Base-by-base conservation (phyloP, 2,797 vertebrate species). In the Lepidocolaptes lacrymiger region DNA sequence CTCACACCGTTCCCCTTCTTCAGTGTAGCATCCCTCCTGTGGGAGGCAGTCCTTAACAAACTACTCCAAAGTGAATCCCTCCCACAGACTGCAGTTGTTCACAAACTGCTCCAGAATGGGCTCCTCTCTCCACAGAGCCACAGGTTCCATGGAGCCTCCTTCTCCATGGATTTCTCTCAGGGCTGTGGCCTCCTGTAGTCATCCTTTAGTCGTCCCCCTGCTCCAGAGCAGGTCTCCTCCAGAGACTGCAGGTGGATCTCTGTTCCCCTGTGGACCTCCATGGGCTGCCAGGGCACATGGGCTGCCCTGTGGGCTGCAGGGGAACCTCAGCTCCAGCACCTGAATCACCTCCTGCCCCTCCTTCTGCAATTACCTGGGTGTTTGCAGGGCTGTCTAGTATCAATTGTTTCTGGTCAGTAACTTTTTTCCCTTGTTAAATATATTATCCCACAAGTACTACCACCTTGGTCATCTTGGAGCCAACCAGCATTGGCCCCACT, bases 401-500 rank as follows among this genome's bases (percentile, higher is more conserved):
- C 15, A 15, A 3, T 16, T 6, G 12, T 19, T 24, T 19, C 49
- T 44, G 54, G 14, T 5, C 12, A 49, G 26, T 11, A 39, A 22
- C 12, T 22, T 51, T 27, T 39, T 55, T 2, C 6, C 17, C 7
- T 2, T 39, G 5, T 32, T 76, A 41, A 51, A 34, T 23, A 6
- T 8, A 5, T 16, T 58, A 26, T 61, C 32, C 18, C 23, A 49
- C 7, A 18, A 11, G 8, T 0, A 0, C 5, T 16, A 6, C 16
- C 28, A 30, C 24, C 3, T 3, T 37, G n/a, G 5, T 56, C n/a
- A 1, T 32, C 41, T 39, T 36, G 43, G 24, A 56, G n/a, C 11
- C 6, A 2, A 7, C 26, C 62, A 56, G 15, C 6, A 15, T 11
- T 36, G 37, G 6, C 55, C 67, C 7, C 26, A 13, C 4, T 8